Evolutionary conservation across 2,113 vertebrate species (phyloP), one percentile per base, ranked within the genome.

Genomic region (Arothron firmamentum): DNA sequence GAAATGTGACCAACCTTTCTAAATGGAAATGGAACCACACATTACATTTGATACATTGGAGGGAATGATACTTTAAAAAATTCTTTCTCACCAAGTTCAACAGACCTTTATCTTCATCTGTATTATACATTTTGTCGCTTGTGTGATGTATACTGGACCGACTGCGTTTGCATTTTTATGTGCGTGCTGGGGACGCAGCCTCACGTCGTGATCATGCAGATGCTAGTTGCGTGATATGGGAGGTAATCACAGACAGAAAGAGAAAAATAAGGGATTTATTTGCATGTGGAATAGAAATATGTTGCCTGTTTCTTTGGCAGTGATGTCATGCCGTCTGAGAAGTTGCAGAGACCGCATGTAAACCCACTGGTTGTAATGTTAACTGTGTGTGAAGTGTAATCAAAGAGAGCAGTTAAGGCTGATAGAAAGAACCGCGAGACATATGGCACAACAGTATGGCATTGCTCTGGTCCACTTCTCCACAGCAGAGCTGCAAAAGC

Each of bases 351-450:
- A 6, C 43, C 6, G 14, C 3, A 47, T 6, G 10, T 17, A n/a
- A n/a, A 48, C 17, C 38, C 60, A 54, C 25, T 65, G 60, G 52
- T 66, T 58, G 38, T 65, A 4, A 63, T 38, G 59, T 74, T 86
- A 84, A 84, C 83, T 76, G 68, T 38, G 81, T 85, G 84, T 70
- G 78, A 78, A 84, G 70, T 79, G 79, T 83, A 82, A 85, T 85
- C 78, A 83, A 79, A 69, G 74, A 57, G 72, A 79, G 62, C 75
- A 73, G 72, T 72, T 81, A 76, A 74, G 76, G 76, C 57, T 70
- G 72, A 18, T 19, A 66, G 72, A 78, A 57, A 69, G 75, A 79
- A 77, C 80, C 85, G 77, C 67, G 80, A 79, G 81, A 70, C 88
- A 88, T 85, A 85, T 86, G 86, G 77, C 62, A 59, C 58, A 58